Evolutionary conservation across 2,797 vertebrate genomes (phyloP).

Genomic region (Tympanoctomys barrerae): DNA sequence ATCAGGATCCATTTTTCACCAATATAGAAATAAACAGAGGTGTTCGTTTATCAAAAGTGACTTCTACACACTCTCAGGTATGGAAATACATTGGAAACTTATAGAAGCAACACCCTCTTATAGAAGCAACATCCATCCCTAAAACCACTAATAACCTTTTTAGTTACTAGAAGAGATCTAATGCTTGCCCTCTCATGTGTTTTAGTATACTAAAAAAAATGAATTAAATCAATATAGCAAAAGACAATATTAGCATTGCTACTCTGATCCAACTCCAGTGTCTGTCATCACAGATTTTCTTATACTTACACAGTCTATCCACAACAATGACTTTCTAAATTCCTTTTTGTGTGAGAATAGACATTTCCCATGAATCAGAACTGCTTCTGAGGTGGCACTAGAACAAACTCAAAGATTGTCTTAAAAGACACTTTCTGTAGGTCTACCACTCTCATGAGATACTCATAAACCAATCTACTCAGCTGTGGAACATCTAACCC

Average conservation of each 20-base stretch:
- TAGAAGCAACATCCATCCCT: background rate
- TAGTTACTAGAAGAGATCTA: slow-evolving; percentile 1
- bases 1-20: slow-evolving; percentile 2
- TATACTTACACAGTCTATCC: background rate
- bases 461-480: background rate
- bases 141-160: background rate
- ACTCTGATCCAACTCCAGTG: background rate
- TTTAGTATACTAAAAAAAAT: slow-evolving; percentile 3
- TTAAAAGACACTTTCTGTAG: background rate
- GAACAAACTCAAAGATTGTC: background rate
- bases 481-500: background rate
- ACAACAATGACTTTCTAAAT: slow-evolving; percentile 4
- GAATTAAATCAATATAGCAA: slow-evolving; percentile 1
- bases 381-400: background rate
- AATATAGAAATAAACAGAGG: background rate
- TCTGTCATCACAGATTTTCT: background rate
- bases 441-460: background rate
- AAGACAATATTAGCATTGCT: slow-evolving; percentile 6
- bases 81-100: background rate
- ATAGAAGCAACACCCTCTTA: background rate
- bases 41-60: background rate
- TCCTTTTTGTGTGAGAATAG: slow-evolving; percentile 47
- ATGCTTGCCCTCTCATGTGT: background rate
- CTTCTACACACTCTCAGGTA: background rate
- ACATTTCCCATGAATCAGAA: slow-evolving; percentile 2